phyloP scores from a whole-genome alignment of 1,140 invertebrate genomes.

The Drosophila kikkawai region DNA sequence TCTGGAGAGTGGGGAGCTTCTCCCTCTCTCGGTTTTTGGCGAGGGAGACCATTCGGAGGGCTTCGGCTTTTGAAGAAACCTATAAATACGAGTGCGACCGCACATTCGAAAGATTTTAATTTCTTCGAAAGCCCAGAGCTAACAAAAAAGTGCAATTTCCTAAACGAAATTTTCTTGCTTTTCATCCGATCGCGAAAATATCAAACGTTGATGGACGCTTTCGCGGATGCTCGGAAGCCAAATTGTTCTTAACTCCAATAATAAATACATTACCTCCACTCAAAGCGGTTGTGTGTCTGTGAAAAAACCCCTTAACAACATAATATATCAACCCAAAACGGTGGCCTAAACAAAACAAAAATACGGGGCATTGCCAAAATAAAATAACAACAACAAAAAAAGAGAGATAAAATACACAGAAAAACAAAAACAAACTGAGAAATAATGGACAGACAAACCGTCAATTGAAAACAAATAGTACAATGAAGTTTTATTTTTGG shows the following conservation, averaged over 20 bases:
- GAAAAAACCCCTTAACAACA: slow-evolving; percentile 9
- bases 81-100: slow-evolving; percentile 2
- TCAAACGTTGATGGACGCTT: background rate
- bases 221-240: slow-evolving; percentile 2
- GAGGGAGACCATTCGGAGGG: background rate
- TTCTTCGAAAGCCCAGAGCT: background rate
- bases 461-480: slow-evolving; percentile 50
- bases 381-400: slow-evolving; percentile 17
- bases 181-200: slow-evolving; percentile 5
- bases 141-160: slow-evolving; percentile 3
- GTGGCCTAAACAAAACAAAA: slow-evolving; percentile 28
- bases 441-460: slow-evolving; percentile 36
- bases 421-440: slow-evolving; percentile 7
- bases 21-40: background rate
- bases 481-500: slow-evolving; percentile 58
- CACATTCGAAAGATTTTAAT: slow-evolving; percentile 4
- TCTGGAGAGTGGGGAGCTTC: background rate
- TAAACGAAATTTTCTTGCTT: background rate
- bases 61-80: background rate
- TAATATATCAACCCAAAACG: slow-evolving; percentile 11
- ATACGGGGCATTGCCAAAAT: slow-evolving; percentile 36
- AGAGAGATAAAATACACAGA: slow-evolving; percentile 6
- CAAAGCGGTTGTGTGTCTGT: slow-evolving; percentile 23
- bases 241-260: background rate
- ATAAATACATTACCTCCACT: slow-evolving; percentile 1